Base-by-base conservation (phyloP, 2,113 vertebrate species). In the Grantiella picta region DNA sequence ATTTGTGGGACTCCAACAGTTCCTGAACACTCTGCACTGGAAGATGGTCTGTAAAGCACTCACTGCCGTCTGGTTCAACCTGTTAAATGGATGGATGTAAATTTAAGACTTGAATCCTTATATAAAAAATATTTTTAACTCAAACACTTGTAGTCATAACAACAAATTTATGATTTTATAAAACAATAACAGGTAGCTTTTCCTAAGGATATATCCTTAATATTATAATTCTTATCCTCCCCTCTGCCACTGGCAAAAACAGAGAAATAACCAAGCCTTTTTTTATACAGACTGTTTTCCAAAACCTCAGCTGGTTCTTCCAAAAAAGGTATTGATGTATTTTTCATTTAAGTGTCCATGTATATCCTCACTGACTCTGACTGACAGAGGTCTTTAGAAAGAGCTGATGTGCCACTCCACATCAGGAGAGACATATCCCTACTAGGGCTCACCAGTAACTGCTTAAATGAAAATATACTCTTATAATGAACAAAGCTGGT, bases 41-140 rank as follows among this genome's bases (percentile, higher is more conserved):
- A 68, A 38, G 52, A 28, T 12, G 24, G 25, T 25, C 25, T 61
- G 35, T 50, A 73, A 76, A 88, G 45, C 57, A 61, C 19, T 49
- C 21, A 0, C 23, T 19, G 11, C 7, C 63, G 86, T 42, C 82
- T 38, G 17, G 35, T 22, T 77, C 68, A 80, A 42, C 54, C 88
- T 88, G 63, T 77, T 69, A 66, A 90, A 38, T 50, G 64, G 25
- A 90, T 50, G 50, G 35, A 66, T 13, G 25, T 12, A 77, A 93
- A 80, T 9, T 83, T 11, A 45, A 64, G 31, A 85, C 63, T 70
- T 54, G 29, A 21, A 25, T 65, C 52, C 72, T 90, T 82, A 80
- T 18, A 28, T 36, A 45, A 73, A 45, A 61, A 70, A 28, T 44
- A 93, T 61, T 93, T 92, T 92, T 33, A 93, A 53, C 36, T 79